These are phyloP conservation scores for Nixonia krombeini DNA, from an alignment of 1,140 invertebrate genomes.

Conservation along the genomic window DNA sequence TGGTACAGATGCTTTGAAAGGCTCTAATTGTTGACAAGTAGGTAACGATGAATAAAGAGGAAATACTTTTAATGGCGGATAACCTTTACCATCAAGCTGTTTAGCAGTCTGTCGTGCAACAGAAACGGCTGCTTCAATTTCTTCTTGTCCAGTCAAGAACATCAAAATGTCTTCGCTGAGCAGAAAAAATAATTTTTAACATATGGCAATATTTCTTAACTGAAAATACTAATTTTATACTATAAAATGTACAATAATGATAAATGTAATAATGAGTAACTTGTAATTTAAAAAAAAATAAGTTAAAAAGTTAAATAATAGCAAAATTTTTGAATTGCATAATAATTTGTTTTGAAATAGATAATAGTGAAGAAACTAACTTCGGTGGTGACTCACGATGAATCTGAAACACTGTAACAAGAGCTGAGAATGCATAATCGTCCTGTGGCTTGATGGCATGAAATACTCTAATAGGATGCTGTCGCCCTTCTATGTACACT, in stretches of 20 bases:
- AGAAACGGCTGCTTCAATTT: constrained; percentile 91
- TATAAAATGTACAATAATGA: too few relatives aligned
- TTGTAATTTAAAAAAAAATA: constrained; percentile 20
- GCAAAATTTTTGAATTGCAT: too few relatives aligned
- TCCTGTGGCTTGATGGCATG: constrained; percentile 83
- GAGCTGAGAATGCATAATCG: constrained; percentile 86
- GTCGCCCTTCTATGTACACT: constrained; percentile 91
- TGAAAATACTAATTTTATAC: too few relatives aligned
- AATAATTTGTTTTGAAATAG: not conserved
- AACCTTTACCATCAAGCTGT: constrained; percentile 73
- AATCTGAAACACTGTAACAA: constrained; percentile 93
- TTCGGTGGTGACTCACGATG: constrained; percentile 86
- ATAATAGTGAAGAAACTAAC: constrained; percentile 77
- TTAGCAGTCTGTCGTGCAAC: constrained; percentile 83
- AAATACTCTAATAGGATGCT: constrained; percentile 86
- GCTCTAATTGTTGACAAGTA: constrained; percentile 82
- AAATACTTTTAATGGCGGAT: constrained; percentile 78
- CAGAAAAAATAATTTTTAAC: constrained; percentile 14
- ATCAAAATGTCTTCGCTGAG: constrained; percentile 90
- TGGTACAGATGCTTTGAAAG: constrained; percentile 78
- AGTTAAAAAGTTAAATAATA: constrained; percentile 3
- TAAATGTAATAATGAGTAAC: too few relatives aligned
- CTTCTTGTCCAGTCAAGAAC: constrained; percentile 99
- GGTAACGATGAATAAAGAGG: constrained; percentile 89
- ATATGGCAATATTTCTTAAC: too few relatives aligned